These are phyloP conservation scores for Hoplostethus atlanticus DNA, from an alignment of 2,797 vertebrate genomes.

Conservation along the genomic window DNA sequence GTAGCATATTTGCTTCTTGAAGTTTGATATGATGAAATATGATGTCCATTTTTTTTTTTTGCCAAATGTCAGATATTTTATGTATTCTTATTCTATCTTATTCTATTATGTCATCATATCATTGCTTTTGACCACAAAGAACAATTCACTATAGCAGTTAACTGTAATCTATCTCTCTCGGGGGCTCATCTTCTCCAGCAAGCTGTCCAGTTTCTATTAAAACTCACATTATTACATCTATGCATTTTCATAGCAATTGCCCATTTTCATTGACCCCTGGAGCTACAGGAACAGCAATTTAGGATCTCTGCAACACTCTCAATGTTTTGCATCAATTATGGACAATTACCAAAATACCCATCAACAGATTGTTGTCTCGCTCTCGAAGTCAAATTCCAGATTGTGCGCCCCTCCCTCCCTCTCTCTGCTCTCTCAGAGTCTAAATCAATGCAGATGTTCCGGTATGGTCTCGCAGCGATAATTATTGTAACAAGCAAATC, in stretches of 20 bases:
- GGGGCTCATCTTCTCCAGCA: constrained; percentile 64
- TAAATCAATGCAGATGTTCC: constrained; percentile 87
- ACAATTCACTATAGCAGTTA: constrained; percentile 54
- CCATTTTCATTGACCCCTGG: constrained; percentile 62
- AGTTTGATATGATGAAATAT: not conserved
- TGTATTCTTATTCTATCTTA: constrained; percentile 13
- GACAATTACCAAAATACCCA: constrained; percentile 85
- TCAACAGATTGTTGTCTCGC: constrained; percentile 86
- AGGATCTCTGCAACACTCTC: constrained; percentile 63
- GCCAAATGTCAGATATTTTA: constrained; percentile 48
- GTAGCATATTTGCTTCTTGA: not conserved
- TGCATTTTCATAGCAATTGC: constrained; percentile 63
- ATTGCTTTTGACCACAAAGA: constrained; percentile 56
- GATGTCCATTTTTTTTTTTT: constrained; percentile 35
- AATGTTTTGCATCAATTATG: constrained; percentile 83
- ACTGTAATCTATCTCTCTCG: constrained; percentile 53
- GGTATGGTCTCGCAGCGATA: constrained; percentile 81
- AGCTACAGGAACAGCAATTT: constrained; percentile 68
- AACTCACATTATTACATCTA: constrained; percentile 72
- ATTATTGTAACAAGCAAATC: constrained; percentile 85
- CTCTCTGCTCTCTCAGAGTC: constrained; percentile 69
- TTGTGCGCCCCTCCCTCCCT: constrained; percentile 77
- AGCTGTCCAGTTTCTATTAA: constrained; percentile 71
- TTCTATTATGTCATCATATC: constrained; percentile 43
- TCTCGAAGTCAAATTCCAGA: constrained; percentile 79